A percentile compares a stretch with the other conserved stretches of the same genome.
phyloP scores from a whole-genome alignment of 2,113 vertebrate species.

The Oreochromis tanganicae region DNA sequence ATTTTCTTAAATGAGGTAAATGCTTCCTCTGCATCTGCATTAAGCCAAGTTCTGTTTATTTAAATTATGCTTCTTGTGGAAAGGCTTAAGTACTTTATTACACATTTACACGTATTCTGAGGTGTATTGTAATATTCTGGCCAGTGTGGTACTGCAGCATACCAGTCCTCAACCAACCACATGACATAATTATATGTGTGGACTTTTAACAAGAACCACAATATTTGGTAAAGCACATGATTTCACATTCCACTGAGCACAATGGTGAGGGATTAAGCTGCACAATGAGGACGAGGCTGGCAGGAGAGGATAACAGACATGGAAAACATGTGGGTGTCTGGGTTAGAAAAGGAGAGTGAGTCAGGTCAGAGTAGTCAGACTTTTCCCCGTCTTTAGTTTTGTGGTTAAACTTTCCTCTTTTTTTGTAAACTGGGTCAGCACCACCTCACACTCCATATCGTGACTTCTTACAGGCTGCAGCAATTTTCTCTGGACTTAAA shows the following conservation, averaged over 20 bases:
- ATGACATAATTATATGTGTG: neutral
- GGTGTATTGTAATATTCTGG: neutral
- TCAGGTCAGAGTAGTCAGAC: neutral
- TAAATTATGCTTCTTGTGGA: neutral
- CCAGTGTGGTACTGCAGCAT: neutral
- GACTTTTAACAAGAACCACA: constrained; percentile 15
- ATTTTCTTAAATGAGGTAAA: neutral
- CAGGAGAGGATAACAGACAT: constrained; percentile 29
- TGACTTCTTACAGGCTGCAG: neutral
- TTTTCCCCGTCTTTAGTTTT: neutral
- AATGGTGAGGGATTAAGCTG: constrained; percentile 49
- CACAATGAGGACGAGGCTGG: constrained; percentile 46
- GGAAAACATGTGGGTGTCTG: constrained; percentile 43
- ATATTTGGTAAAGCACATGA: constrained; percentile 23
- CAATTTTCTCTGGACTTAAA: neutral
- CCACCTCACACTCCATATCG: neutral
- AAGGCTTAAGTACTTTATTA: neutral
- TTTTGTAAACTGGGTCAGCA: neutral
- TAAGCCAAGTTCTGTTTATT: neutral
- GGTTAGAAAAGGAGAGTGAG: constrained; percentile 1
- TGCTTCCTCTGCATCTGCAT: neutral
- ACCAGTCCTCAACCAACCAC: neutral
- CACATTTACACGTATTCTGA: neutral
- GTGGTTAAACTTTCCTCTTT: neutral
- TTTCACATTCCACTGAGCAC: constrained; percentile 62